A percentile compares a stretch with the other conserved stretches of the same genome.
These are phyloP conservation scores for Limanda limanda DNA, from an alignment of 2,113 vertebrate genomes.

Conservation along the genomic window DNA sequence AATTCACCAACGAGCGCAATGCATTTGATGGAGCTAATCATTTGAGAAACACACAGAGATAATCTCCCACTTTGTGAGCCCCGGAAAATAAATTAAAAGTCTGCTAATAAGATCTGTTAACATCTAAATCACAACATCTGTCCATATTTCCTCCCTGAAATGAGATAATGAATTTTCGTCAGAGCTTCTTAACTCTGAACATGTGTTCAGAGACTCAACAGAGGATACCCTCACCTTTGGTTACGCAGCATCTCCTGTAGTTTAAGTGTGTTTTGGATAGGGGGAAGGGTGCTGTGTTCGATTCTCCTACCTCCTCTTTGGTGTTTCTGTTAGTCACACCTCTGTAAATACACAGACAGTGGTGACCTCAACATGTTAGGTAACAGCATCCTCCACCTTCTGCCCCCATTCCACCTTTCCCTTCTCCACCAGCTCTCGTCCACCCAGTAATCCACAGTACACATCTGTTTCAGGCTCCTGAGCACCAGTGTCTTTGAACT, in stretches of 20 bases:
- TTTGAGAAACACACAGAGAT: slow-evolving; percentile 65
- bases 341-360: slow-evolving; percentile 62
- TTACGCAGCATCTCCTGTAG: slow-evolving; percentile 17
- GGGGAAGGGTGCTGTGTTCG: slow-evolving; percentile 25
- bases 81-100: slow-evolving; percentile 56
- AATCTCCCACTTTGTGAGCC: slow-evolving; percentile 45
- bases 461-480: slow-evolving; percentile 71
- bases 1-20: slow-evolving; percentile 47
- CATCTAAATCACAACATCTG: slow-evolving; percentile 75
- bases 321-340: slow-evolving; percentile 57
- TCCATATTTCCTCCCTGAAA: slow-evolving; percentile 69
- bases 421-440: slow-evolving; percentile 23
- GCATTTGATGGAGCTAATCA: slow-evolving; percentile 63
- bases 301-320: slow-evolving; percentile 29
- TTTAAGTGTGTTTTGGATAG: slow-evolving; percentile 20
- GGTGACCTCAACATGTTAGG: slow-evolving; percentile 12
- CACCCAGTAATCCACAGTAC: slow-evolving; percentile 45
- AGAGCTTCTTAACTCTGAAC: slow-evolving; percentile 69
- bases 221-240: slow-evolving; percentile 47
- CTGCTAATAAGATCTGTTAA: slow-evolving; percentile 70
- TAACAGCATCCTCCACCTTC: slow-evolving; percentile 14
- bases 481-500: slow-evolving; percentile 59
- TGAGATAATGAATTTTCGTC: slow-evolving; percentile 76
- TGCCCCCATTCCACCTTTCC: slow-evolving; percentile 19
- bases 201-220: slow-evolving; percentile 58